A percentile compares a stretch with the other conserved stretches of the same genome.
These are phyloP conservation scores for Ladona fulva DNA, from an alignment of 1,140 invertebrate species.

Conservation along the genomic window DNA sequence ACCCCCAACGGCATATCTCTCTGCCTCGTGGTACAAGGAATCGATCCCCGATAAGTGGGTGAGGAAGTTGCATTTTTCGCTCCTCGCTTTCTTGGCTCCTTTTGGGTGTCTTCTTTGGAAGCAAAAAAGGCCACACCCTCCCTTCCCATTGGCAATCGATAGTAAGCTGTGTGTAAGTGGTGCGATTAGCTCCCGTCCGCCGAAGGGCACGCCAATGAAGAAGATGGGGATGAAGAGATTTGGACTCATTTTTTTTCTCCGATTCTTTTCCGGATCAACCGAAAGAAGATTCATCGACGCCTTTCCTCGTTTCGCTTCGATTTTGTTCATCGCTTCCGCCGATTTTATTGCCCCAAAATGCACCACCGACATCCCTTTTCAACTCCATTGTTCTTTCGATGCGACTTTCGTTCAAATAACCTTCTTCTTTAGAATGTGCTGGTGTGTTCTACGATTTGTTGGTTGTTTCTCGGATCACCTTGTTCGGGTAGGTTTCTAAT, in stretches of 20 bases:
- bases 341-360: too few relatives aligned
- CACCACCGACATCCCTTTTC: too few relatives aligned
- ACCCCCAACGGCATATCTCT: neutral
- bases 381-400: too few relatives aligned
- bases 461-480: too few relatives aligned
- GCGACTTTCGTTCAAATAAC: too few relatives aligned
- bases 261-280: neutral
- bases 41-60: conserved; percentile 7
- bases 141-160: neutral
- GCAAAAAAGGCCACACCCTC: neutral
- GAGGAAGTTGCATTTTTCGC: neutral
- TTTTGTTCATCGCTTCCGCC: neutral
- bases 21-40: neutral
- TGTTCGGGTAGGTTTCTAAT: too few relatives aligned
- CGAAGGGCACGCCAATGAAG: too few relatives aligned
- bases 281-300: neutral
- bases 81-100: too few relatives aligned
- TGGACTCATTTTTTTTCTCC: neutral
- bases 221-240: too few relatives aligned
- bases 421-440: too few relatives aligned
- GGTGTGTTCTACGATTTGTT: too few relatives aligned
- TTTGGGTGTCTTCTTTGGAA: neutral
- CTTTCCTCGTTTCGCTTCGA: neutral
- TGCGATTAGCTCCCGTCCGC: neutral
- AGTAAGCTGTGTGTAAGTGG: neutral